Base-by-base conservation (phyloP, 2,113 vertebrate species). In the Clarias batrachus region DNA sequence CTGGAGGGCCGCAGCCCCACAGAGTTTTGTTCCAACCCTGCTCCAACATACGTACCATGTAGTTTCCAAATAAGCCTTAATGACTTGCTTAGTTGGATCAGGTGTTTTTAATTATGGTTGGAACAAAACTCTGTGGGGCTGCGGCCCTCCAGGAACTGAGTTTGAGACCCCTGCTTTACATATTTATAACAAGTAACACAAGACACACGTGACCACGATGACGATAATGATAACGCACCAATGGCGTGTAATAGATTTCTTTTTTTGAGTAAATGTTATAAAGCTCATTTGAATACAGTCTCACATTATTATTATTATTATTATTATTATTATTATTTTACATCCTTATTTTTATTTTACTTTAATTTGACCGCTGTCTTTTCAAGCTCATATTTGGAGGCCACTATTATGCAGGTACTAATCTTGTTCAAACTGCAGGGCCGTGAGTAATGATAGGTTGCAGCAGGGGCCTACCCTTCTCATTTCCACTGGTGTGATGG, bases 391-490 rank as follows among this genome's bases (percentile, higher is more conserved):
- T 62, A 33, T 33, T 11, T 41, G 57, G 62, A 62, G 56, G 13
- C 11, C 56, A 37, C 73, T 54, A 25, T n/a, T 76, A 52, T 14
- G 73, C 52, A 60, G 59, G 27, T 37, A 60, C 56, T 62, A 81
- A 81, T 81, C 30, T 37, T 52, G 13, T 11, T n/a, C 19, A 70
- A 41, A 68, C 74, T 80, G 4, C 30, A 60, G 78, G 78, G 25
- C n/a, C 62, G 19, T 52, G 37, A 59, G 65, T 81, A 81, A 86
- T 86, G 60, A 86, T 79, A 73, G 77, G 85, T 52, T 80, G 54
- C 59, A 37, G 76, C 21, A 54, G 59, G 73, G 65, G 41, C 74
- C 66, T 63, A 37, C 33, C 54, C 33, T n/a, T 27, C 65, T 81
- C 25, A 62, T 86, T 86, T 86, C 77, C 37, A 56, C 41, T 54